Evolutionary conservation across 2,797 vertebrate genomes (phyloP).

Genomic region (Gymnoscopelus braueri): DNA sequence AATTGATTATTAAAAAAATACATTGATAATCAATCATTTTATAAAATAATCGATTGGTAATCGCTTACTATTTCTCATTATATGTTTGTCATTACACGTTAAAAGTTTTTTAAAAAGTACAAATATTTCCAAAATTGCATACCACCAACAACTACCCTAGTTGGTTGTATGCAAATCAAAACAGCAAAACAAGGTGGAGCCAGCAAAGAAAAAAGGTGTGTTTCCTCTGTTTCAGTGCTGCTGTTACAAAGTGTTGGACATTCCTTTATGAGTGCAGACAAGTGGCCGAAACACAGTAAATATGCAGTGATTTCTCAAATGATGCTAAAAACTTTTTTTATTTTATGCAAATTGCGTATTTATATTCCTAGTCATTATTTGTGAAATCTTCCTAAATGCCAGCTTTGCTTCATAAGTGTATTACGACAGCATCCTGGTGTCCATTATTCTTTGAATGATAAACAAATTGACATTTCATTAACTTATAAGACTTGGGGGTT

Average conservation of each 20-base stretch:
- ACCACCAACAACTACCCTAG: too few species aligned
- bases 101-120: too few species aligned
- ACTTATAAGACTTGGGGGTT: conserved; percentile 30
- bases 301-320: conserved; percentile 11
- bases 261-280: neutral
- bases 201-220: neutral
- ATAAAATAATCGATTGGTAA: too few species aligned
- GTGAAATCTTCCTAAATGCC: conserved; percentile 24
- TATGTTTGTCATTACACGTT: too few species aligned
- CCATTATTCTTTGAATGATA: conserved; percentile 55
- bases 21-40: too few species aligned
- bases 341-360: neutral
- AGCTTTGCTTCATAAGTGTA: conserved; percentile 29
- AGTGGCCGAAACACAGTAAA: conserved; percentile 23
- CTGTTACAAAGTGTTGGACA: neutral
- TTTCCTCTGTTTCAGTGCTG: neutral
- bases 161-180: too few species aligned
- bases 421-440: conserved; percentile 30
- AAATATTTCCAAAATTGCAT: too few species aligned
- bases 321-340: conserved; percentile 29
- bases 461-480: conserved; percentile 54
- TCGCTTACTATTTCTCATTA: too few species aligned
- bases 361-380: neutral
- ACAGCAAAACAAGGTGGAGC: neutral
- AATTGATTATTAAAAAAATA: too few species aligned